Evolutionary conservation across 2,797 vertebrate genomes (phyloP).

Genomic region (Enteromius thamalakanensis): DNA sequence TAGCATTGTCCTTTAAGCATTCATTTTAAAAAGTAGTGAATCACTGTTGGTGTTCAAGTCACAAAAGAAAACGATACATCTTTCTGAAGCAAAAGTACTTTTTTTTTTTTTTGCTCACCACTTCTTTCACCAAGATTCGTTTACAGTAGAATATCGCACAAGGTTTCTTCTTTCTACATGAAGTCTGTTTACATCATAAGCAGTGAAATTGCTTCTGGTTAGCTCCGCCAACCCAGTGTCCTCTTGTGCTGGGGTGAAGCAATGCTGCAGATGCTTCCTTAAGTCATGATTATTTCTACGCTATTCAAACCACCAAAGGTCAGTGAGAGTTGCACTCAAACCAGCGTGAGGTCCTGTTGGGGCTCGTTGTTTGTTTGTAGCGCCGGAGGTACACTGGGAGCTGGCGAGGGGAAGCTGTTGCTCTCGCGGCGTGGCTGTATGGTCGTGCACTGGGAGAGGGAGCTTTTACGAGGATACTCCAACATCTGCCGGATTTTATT

Average conservation of each 20-base stretch:
- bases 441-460: conserved; percentile 59
- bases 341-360: conserved; percentile 31
- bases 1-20: conserved; percentile 8
- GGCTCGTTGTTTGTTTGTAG: conserved; percentile 31
- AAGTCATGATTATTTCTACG: conserved; percentile 35
- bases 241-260: conserved; percentile 25
- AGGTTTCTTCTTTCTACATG: not conserved
- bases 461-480: conserved; percentile 44
- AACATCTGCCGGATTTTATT: conserved; percentile 62
- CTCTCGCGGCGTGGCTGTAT: conserved; percentile 54
- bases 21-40: not conserved
- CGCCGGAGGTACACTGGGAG: conserved; percentile 2
- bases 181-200: conserved; percentile 5
- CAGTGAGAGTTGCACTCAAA: conserved; percentile 7
- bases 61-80: conserved; percentile 3
- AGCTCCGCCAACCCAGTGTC: conserved; percentile 16
- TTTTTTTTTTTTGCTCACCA: too few relatives aligned
- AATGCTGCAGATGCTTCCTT: conserved; percentile 30
- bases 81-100: not conserved
- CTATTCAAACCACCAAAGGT: conserved; percentile 3
- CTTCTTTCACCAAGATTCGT: not conserved
- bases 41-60: not conserved
- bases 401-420: conserved; percentile 41
- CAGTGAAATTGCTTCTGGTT: conserved; percentile 15
- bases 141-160: not conserved